Evolutionary conservation across 2,113 vertebrate species (phyloP).

Genomic region (Notiomystis cincta): DNA sequence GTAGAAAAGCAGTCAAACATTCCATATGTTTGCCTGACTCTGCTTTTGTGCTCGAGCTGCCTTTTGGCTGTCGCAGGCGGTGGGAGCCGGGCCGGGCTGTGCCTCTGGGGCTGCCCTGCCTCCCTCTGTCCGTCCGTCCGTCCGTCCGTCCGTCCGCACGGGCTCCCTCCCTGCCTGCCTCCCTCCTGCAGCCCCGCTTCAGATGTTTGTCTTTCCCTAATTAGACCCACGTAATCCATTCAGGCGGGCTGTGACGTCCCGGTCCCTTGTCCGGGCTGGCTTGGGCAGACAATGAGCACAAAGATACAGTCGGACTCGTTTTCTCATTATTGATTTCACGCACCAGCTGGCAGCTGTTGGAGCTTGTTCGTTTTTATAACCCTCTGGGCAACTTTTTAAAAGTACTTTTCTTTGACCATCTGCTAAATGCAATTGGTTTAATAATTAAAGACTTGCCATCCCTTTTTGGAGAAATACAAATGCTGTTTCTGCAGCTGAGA

Average conservation of each 20-base stretch:
- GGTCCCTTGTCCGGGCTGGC: conserved; percentile 59
- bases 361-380: conserved; percentile 79
- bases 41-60: not conserved
- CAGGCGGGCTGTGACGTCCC: conserved; percentile 24
- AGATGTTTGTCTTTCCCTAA: conserved; percentile 45
- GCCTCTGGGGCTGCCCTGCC: not conserved
- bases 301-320: conserved; percentile 79
- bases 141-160: not conserved
- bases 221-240: conserved; percentile 62
- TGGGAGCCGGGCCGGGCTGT: not conserved
- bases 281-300: conserved; percentile 80
- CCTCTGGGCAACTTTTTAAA: conserved; percentile 80
- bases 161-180: not conserved
- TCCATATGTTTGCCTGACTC: not conserved
- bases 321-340: conserved; percentile 85
- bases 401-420: conserved; percentile 83
- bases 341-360: conserved; percentile 81
- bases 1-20: not conserved
- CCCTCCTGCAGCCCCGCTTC: not conserved
- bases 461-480: conserved; percentile 61
- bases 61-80: not conserved
- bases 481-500: conserved; percentile 57
- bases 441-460: conserved; percentile 80
- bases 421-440: conserved; percentile 79
- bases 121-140: not conserved